phyloP scores from a whole-genome alignment of 2,113 vertebrate genomes.

The Casuarius casuarius region DNA sequence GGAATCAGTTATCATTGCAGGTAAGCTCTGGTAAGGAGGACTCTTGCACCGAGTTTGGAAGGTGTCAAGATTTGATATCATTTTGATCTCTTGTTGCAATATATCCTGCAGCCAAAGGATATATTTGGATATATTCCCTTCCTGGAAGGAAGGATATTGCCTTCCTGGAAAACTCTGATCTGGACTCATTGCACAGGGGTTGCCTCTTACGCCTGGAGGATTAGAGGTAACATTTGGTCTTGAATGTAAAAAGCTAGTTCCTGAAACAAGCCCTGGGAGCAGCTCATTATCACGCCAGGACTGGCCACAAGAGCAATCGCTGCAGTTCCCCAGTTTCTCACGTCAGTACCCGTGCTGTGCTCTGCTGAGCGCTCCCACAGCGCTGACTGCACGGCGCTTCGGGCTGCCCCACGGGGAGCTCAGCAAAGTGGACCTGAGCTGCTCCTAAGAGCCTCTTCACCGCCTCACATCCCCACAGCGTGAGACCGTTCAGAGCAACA shows the following conservation, averaged over 20 bases:
- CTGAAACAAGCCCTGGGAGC: not conserved
- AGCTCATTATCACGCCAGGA: no score
- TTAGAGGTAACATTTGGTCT: not conserved
- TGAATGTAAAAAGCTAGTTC: not conserved
- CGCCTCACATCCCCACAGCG: not conserved
- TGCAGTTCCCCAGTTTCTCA: not conserved
- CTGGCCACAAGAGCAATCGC: fast-evolving
- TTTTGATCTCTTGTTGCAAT: not conserved
- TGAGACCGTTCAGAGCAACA: fast-evolving
- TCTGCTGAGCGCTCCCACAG: not conserved
- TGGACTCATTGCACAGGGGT: not conserved
- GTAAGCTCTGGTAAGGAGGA: not conserved
- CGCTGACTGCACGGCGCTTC: not conserved
- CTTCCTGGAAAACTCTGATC: not conserved
- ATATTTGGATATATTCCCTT: no score
- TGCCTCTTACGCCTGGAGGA: fast-evolving
- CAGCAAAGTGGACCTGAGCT: not conserved
- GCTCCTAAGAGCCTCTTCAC: not conserved
- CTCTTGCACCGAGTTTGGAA: not conserved
- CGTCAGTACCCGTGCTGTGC: fast-evolving
- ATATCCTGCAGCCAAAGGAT: not conserved
- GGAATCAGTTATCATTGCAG: not conserved
- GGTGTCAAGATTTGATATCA: not conserved
- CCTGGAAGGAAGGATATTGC: no score
- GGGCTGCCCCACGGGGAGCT: not conserved